Conservation (phyloP, 2,113 vertebrate species). For the Dipodomys ordii region DNA sequence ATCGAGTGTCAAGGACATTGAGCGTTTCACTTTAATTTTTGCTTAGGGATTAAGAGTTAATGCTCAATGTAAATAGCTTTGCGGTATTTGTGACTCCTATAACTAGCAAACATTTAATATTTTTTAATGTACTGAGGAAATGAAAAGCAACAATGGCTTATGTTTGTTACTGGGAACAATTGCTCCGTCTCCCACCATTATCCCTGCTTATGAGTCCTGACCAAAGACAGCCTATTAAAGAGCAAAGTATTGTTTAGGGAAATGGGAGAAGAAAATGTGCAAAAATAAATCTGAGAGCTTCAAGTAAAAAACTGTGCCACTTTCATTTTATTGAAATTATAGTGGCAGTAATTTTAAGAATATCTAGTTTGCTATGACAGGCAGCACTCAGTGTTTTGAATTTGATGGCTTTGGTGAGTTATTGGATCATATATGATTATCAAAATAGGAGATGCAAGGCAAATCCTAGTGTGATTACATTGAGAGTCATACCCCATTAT, state of each 20-base stretch:
- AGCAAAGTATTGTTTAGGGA: neutral
- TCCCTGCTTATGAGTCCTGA: neutral
- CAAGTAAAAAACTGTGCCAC: neutral
- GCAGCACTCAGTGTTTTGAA: neutral
- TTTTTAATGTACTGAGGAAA: conserved; percentile 36
- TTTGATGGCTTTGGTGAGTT: neutral
- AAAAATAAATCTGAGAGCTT: conserved; percentile 11
- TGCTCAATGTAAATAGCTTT: neutral
- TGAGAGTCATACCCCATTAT: neutral
- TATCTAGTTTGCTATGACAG: neutral
- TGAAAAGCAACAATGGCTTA: neutral
- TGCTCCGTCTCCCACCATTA: neutral
- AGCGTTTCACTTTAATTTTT: conserved; percentile 49
- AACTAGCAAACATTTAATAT: conserved; percentile 30
- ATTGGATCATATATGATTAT: neutral
- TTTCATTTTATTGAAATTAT: neutral
- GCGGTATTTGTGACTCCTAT: neutral
- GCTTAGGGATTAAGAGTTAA: conserved; percentile 1
- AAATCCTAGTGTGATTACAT: neutral
- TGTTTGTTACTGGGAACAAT: neutral
- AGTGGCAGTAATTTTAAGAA: conserved; percentile 13
- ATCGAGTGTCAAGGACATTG: conserved; percentile 40
- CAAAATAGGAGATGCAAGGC: neutral
- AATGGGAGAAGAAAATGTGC: neutral
- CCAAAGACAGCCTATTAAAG: neutral